These are phyloP conservation scores for Promerops cafer DNA, from an alignment of 2,113 vertebrate species.

Conservation along the genomic window DNA sequence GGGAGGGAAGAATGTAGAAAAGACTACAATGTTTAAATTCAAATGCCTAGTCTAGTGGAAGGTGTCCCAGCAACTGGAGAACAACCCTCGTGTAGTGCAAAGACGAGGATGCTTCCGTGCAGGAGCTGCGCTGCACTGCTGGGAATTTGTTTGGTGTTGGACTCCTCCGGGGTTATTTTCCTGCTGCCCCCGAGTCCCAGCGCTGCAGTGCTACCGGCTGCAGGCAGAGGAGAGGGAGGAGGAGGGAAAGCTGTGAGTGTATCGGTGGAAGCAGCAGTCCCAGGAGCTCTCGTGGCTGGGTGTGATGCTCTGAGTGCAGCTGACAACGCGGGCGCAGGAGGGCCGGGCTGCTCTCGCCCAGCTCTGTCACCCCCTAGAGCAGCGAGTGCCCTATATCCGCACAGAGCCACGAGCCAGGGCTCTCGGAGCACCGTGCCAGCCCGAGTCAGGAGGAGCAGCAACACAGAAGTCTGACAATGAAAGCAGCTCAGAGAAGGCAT, in stretches of 20 bases:
- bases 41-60: neutral
- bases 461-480: neutral
- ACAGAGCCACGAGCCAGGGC: neutral
- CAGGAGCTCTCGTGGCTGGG: neutral
- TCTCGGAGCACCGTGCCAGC: neutral
- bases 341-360: constrained; percentile 11
- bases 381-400: constrained; percentile 29
- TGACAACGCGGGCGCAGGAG: neutral
- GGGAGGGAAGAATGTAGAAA: neutral
- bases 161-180: neutral
- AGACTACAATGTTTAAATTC: neutral
- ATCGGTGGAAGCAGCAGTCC: neutral
- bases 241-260: neutral
- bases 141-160: neutral
- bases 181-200: neutral
- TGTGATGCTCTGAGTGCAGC: constrained; percentile 13
- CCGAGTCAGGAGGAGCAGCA: neutral
- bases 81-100: fast-evolving
- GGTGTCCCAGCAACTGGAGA: neutral
- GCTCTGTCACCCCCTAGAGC: constrained; percentile 20
- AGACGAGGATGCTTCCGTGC: neutral
- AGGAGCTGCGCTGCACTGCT: neutral
- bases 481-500: neutral
- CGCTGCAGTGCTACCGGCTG: fast-evolving
- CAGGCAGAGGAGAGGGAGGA: neutral